These are phyloP conservation scores for Bombus breviceps DNA, from an alignment of 1,140 invertebrate genomes.

Conservation along the genomic window DNA sequence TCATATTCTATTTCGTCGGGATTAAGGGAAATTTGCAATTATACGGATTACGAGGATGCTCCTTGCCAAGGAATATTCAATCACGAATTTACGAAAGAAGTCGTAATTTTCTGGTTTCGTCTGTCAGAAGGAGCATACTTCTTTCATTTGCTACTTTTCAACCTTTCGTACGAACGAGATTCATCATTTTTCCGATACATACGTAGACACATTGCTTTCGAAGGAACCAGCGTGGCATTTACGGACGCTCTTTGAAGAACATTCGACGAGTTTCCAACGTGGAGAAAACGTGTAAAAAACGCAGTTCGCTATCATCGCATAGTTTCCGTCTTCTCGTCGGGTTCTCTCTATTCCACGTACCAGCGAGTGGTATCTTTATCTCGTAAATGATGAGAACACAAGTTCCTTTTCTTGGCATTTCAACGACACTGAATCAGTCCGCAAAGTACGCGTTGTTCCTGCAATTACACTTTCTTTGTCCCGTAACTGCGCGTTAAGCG, in stretches of 20 bases:
- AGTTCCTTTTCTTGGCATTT: background rate
- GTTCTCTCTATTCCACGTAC: too few relatives aligned
- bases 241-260: too few relatives aligned
- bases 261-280: too few relatives aligned
- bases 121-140: background rate
- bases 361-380: too few relatives aligned
- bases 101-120: constrained; percentile 7
- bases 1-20: constrained; percentile 64
- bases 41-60: constrained; percentile 63
- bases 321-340: too few relatives aligned
- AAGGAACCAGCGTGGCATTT: too few relatives aligned
- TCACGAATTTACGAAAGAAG: constrained; percentile 37
- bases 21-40: constrained; percentile 77
- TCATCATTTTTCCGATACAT: background rate
- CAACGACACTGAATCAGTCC: constrained; percentile 37
- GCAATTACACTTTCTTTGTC: constrained; percentile 52
- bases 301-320: too few relatives aligned
- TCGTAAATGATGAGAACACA: too few relatives aligned
- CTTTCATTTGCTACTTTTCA: background rate
- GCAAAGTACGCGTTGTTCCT: constrained; percentile 25
- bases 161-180: background rate
- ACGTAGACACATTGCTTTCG: constrained; percentile 1
- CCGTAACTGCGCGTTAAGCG: constrained; percentile 18
- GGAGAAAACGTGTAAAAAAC: too few relatives aligned
- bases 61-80: constrained; percentile 43